These are phyloP conservation scores for Epizoanthus ramosus DNA, from an alignment of 92 coral and sea anemone species.

Conservation along the genomic window DNA sequence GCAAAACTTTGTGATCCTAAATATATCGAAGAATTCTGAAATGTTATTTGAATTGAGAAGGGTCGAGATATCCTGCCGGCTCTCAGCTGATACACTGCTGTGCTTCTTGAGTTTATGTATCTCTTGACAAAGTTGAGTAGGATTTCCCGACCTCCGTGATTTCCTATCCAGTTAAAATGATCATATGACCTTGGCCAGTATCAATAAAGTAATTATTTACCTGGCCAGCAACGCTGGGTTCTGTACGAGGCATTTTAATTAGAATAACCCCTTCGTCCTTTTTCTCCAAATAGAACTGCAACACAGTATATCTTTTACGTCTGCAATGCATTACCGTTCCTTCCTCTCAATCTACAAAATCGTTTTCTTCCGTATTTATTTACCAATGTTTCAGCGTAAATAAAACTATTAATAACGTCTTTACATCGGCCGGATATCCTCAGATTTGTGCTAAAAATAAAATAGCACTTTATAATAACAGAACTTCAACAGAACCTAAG, in stretches of 20 bases:
- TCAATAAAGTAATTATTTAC: constrained; percentile 17
- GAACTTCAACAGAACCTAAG: too few relatives aligned
- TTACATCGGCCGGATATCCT: too few relatives aligned
- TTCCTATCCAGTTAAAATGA: background rate
- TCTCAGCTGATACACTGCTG: background rate
- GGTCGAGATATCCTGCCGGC: background rate
- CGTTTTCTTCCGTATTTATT: background rate
- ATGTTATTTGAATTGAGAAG: background rate
- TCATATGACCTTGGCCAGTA: constrained; percentile 7
- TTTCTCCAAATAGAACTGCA: background rate
- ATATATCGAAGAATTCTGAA: background rate
- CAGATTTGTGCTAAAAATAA: too few relatives aligned
- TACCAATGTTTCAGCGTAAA: background rate
- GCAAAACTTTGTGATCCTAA: background rate
- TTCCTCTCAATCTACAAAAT: background rate
- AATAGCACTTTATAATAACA: too few relatives aligned
- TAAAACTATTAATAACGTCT: background rate
- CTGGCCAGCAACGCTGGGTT: constrained; percentile 6
- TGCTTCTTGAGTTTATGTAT: background rate
- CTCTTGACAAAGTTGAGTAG: constrained; percentile 8
- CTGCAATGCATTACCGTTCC: background rate
- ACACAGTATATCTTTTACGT: background rate
- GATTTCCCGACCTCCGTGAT: constrained; percentile 1
- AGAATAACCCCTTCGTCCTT: background rate
- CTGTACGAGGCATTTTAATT: background rate